phyloP scores from a whole-genome alignment of 2,888 invertebrate genomes.

The Crossocerus cetratus region DNA sequence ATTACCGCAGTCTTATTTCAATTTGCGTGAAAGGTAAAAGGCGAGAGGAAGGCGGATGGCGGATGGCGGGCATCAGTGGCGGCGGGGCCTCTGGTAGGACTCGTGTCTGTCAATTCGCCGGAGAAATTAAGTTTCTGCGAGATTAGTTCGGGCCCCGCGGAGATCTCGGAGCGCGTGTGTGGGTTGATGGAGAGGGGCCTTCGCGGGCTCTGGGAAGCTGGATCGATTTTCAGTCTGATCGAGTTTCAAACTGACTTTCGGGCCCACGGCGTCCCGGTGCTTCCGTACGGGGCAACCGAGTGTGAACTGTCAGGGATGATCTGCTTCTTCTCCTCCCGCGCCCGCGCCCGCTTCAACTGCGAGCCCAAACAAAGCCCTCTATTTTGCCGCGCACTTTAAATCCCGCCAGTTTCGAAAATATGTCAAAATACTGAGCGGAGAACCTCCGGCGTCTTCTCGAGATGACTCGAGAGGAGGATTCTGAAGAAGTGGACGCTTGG shows the following conservation, averaged over 20 bases:
- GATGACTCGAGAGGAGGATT: not conserved
- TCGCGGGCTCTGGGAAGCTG: constrained; percentile 48
- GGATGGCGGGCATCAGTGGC: not conserved
- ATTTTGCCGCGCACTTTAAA: constrained; percentile 8
- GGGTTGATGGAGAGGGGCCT: constrained; percentile 21
- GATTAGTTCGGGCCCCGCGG: constrained; percentile 32
- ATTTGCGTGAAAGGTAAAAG: not conserved
- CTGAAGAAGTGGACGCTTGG: not conserved
- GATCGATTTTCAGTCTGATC: constrained; percentile 66
- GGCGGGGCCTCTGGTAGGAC: not conserved
- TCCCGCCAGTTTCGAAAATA: not conserved
- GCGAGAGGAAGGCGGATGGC: not conserved
- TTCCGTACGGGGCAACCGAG: constrained; percentile 58
- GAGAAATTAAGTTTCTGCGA: constrained; percentile 32
- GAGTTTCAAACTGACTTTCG: constrained; percentile 59
- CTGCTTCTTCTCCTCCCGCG: constrained; percentile 42
- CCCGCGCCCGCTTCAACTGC: not conserved
- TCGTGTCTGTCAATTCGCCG: constrained; percentile 8
- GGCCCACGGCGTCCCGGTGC: constrained; percentile 40
- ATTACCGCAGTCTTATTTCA: constrained; percentile 2
- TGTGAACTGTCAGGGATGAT: constrained; percentile 63
- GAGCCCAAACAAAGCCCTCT: constrained; percentile 39
- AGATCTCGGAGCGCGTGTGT: constrained; percentile 15
- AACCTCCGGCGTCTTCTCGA: not conserved
- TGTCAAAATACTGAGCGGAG: not conserved